A percentile compares a stretch with the other conserved stretches of the same genome.
Evolutionary conservation across 2,888 invertebrate species (phyloP).

Genomic region (Chelonus formosanus): DNA sequence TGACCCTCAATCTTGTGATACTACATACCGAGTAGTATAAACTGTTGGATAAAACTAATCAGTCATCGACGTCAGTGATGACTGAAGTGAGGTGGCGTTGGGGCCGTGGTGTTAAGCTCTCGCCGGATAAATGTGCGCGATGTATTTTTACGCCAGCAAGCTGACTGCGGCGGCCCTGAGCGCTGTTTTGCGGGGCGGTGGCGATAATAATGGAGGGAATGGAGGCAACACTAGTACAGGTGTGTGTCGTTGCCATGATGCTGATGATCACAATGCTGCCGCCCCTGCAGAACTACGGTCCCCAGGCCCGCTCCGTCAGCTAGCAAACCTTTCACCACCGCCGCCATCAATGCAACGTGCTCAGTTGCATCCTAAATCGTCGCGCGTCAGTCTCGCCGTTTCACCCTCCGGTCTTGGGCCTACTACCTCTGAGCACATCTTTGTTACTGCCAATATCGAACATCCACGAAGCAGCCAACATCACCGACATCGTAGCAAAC

Average conservation of each 20-base stretch:
- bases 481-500: constrained; percentile 59
- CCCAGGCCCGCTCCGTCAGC: constrained; percentile 37
- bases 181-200: constrained; percentile 68
- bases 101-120: constrained; percentile 62
- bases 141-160: constrained; percentile 78
- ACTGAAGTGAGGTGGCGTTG: constrained; percentile 61
- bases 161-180: constrained; percentile 72
- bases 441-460: constrained; percentile 52
- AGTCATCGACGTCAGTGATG: constrained; percentile 57
- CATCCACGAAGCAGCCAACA: constrained; percentile 55
- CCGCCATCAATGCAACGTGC: constrained; percentile 34
- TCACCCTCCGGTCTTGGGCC: constrained; percentile 29
- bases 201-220: constrained; percentile 63
- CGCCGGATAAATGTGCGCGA: constrained; percentile 68
- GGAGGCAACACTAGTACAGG: constrained; percentile 60
- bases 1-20: not conserved
- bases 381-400: constrained; percentile 38
- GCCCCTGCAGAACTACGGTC: constrained; percentile 36
- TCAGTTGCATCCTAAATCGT: constrained; percentile 36
- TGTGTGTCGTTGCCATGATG: constrained; percentile 62
- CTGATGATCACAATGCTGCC: constrained; percentile 33
- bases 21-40: constrained; percentile 27
- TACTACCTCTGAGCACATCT: constrained; percentile 53
- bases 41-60: constrained; percentile 41
- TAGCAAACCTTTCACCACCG: constrained; percentile 40